phyloP scores from a whole-genome alignment of 2,888 invertebrate genomes.

The Ochlodes sylvanus region DNA sequence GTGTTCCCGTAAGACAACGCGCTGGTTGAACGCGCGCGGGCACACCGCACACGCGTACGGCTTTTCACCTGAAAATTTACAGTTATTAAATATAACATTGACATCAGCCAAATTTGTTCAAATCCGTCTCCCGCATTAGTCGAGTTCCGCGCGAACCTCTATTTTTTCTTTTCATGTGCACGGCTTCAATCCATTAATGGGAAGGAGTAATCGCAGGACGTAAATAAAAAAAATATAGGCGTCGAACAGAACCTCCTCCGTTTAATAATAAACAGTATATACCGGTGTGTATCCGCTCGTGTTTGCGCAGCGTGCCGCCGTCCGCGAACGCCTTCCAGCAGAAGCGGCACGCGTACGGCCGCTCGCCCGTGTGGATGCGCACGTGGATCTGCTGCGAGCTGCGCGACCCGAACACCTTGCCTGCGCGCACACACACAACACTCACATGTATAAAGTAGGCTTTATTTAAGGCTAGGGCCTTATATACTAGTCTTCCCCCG shows the following conservation, averaged over 20 bases:
- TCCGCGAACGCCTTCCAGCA: conserved; percentile 96
- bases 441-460: conserved; percentile 13
- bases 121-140: too few species aligned
- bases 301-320: conserved; percentile 93
- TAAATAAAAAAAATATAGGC: too few species aligned
- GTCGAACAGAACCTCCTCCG: too few species aligned
- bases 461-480: too few species aligned
- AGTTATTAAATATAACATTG: conserved; percentile 7
- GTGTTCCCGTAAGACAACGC: conserved; percentile 93
- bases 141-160: too few species aligned
- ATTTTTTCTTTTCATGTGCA: too few species aligned
- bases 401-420: conserved; percentile 93
- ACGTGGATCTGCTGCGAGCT: conserved; percentile 95
- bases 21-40: conserved; percentile 94
- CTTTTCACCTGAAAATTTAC: conserved; percentile 86
- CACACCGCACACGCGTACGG: conserved; percentile 95
- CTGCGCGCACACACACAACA: conserved; percentile 51
- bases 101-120: too few species aligned
- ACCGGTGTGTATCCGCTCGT: conserved; percentile 94
- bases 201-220: too few species aligned
- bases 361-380: conserved; percentile 93
- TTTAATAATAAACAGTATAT: not conserved
- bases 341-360: conserved; percentile 93
- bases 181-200: too few species aligned
- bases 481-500: too few species aligned